These are phyloP conservation scores for Tachysurus vachellii DNA, from an alignment of 2,113 vertebrate species.

Conservation along the genomic window DNA sequence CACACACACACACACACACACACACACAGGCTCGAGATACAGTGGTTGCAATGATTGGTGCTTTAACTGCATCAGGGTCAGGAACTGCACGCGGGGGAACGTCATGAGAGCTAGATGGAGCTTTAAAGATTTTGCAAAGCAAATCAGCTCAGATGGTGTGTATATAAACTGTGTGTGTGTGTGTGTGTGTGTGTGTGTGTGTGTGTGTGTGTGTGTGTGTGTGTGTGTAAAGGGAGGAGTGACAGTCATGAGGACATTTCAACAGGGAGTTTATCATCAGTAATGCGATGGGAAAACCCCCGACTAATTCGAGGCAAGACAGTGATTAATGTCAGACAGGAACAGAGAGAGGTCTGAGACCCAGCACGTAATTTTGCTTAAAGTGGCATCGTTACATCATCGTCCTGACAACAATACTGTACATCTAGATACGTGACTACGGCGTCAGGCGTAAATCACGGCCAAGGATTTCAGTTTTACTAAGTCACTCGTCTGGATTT, in stretches of 20 bases:
- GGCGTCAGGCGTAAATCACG: neutral
- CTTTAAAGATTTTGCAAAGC: neutral
- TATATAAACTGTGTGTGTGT: neutral
- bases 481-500: neutral
- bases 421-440: neutral
- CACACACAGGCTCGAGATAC: no score
- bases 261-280: neutral
- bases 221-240: neutral
- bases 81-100: neutral
- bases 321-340: neutral
- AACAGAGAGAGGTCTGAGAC: neutral
- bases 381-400: neutral
- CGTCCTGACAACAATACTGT: neutral
- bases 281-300: conserved; percentile 1
- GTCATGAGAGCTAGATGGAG: neutral
- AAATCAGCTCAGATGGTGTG: neutral
- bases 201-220: neutral
- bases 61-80: neutral
- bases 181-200: neutral
- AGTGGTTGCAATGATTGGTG: no score
- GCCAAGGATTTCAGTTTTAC: neutral
- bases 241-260: neutral
- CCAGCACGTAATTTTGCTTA: neutral
- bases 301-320: neutral
- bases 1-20: no score